Conservation (phyloP, 2,797 vertebrate genomes). For the Acrossocheilus fasciatus region DNA sequence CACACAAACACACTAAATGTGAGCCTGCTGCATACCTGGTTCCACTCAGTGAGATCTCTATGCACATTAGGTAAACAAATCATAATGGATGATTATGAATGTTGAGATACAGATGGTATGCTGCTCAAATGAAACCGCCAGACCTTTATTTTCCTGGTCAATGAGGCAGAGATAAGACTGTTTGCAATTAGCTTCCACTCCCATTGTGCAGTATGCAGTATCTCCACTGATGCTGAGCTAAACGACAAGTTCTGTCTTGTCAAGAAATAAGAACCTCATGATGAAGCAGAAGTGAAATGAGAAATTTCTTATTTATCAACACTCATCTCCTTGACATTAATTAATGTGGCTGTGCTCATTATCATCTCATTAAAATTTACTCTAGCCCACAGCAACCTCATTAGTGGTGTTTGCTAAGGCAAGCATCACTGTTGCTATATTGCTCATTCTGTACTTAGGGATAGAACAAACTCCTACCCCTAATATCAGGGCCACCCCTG, state of each 20-base stretch:
- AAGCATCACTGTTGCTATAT: conserved; percentile 5
- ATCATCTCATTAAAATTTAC: neutral
- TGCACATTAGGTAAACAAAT: conserved; percentile 36
- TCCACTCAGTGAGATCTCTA: conserved; percentile 22
- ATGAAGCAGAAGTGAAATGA: neutral
- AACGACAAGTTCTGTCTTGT: conserved; percentile 3
- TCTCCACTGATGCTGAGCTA: neutral
- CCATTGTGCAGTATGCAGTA: neutral
- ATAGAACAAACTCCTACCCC: neutral
- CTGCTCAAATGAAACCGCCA: neutral
- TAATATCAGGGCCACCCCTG: neutral
- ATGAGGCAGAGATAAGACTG: conserved; percentile 23
- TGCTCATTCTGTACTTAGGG: neutral
- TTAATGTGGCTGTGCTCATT: neutral
- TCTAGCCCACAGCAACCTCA: neutral
- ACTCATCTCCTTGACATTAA: conserved; percentile 11
- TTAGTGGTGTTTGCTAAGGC: neutral
- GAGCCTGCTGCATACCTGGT: conserved; percentile 25
- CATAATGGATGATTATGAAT: conserved; percentile 28
- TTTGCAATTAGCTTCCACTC: conserved; percentile 27
- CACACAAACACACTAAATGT: conserved; percentile 22
- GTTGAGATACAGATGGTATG: conserved; percentile 22
- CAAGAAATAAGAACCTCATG: neutral
- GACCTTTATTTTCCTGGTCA: conserved; percentile 30
- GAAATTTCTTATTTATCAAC: neutral